Evolutionary conservation across 2,113 vertebrate species (phyloP).

Genomic region (Emydura subglobosa): DNA sequence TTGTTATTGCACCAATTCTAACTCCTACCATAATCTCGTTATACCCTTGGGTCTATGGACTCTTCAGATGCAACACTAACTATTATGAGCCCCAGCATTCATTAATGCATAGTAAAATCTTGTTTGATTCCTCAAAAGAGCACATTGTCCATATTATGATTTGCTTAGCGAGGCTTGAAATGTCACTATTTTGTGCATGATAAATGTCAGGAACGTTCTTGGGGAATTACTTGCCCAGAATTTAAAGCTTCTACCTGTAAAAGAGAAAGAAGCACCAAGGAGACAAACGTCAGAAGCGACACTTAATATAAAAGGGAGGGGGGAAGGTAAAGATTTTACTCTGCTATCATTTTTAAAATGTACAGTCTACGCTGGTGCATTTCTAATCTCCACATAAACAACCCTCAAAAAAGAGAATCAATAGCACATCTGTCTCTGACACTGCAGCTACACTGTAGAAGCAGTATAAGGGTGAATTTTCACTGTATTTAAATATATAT

Average conservation of each 20-base stretch:
- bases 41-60: not conserved
- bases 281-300: slow-evolving; percentile 3
- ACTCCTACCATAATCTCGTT: not conserved
- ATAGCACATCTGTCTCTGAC: not conserved
- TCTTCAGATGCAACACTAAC: not conserved
- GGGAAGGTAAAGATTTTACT: not conserved
- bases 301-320: not conserved
- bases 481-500: slow-evolving; percentile 39
- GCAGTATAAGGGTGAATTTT: slow-evolving; percentile 19
- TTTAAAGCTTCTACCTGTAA: not conserved
- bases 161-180: slow-evolving; percentile 28
- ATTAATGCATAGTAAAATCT: slow-evolving; percentile 34
- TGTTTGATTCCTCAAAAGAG: slow-evolving; percentile 17
- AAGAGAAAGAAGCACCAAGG: not conserved
- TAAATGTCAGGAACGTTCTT: not conserved
- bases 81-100: not conserved
- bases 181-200: slow-evolving; percentile 3
- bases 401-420: slow-evolving; percentile 12
- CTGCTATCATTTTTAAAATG: not conserved
- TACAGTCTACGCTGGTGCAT: fast-evolving
- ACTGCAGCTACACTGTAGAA: not conserved
- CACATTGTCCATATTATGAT: not conserved
- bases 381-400: slow-evolving; percentile 27
- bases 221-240: slow-evolving; percentile 7
- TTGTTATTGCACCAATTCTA: not conserved